Conservation (phyloP, 2,797 vertebrate genomes). For the Lutjanus argentimaculatus region DNA sequence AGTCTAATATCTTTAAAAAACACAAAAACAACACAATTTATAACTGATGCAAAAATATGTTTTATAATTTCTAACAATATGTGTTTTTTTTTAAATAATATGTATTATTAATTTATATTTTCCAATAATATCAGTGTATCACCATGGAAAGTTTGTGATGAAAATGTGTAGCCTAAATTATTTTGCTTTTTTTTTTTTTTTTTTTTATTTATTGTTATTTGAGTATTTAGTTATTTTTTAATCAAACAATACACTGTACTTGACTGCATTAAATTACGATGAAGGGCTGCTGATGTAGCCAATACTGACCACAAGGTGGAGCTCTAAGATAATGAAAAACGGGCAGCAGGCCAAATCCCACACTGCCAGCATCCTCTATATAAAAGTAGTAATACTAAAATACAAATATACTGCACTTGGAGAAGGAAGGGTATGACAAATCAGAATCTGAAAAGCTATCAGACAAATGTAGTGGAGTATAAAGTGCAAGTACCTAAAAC, state of each 20-base stretch:
- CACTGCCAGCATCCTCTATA: background rate
- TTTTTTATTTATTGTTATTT: too few relatives aligned
- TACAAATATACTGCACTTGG: background rate
- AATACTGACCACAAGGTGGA: slow-evolving; percentile 60
- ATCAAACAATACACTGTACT: background rate
- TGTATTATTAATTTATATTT: background rate
- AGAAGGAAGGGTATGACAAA: too few relatives aligned
- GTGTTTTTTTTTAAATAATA: too few relatives aligned
- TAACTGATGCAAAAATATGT: too few relatives aligned
- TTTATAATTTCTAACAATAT: too few relatives aligned
- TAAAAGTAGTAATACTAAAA: background rate
- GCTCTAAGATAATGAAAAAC: slow-evolving; percentile 6
- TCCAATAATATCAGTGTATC: background rate
- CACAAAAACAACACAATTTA: too few relatives aligned
- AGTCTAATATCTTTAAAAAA: background rate
- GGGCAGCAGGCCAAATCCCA: background rate
- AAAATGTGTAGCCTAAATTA: background rate
- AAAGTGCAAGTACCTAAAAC: too few relatives aligned
- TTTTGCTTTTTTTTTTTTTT: background rate
- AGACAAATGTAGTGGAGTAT: too few relatives aligned
- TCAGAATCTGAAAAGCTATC: too few relatives aligned
- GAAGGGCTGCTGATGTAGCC: background rate
- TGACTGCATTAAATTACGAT: background rate
- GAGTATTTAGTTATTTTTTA: background rate
- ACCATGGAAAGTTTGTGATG: background rate